Evolutionary conservation across 1,140 invertebrate genomes (phyloP), one percentile per base, ranked within the genome.

Genomic region (Drosophila azteca): DNA sequence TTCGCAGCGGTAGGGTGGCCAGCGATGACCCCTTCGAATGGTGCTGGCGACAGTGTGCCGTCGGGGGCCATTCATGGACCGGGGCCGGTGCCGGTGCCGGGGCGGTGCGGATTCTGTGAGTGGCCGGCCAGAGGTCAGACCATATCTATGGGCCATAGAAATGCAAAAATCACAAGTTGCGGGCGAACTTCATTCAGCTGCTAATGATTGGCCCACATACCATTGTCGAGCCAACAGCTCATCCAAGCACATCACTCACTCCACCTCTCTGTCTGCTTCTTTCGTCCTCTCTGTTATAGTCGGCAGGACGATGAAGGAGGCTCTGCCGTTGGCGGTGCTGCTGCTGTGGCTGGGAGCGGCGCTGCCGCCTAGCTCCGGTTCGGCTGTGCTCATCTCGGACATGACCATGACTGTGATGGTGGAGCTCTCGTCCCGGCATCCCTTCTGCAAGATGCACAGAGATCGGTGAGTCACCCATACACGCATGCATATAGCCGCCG

Each of bases 381-480:
- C 92, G 29, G 92, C 91, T 0, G 94, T 95, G 4, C 83, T 95
- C 6, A 94, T 95, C n/a, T 93, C 94, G 1, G 94, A 95, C 65
- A 92, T 93, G 64, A 93, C 93, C 2, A 95, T 95, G 94, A 93
- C 94, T 8, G 93, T 92, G 50, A 95, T 95, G 94, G 93, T 95
- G 26, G 94, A 95, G 81, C 69, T 95, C 2, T 94, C 93, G 11
- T 92, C 94, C 6, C 92, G 92, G 0, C 92, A 92, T 62, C 94
- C 94, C 7, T 94, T 93, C 70, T 95, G 94, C 59, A 92, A 92
- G 26, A 92, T 95, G 53, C 94, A 95, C 63, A 93, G 91, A 2
- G 94, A 95, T 73, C 93, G 93, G 93, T 93, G 67, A 87, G 66
- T 35, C 6, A 7, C 15, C 0, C 17, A 17, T 7, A 29, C 8